Evolutionary conservation across 2,113 vertebrate genomes (phyloP).

Genomic region (Abramis brama): DNA sequence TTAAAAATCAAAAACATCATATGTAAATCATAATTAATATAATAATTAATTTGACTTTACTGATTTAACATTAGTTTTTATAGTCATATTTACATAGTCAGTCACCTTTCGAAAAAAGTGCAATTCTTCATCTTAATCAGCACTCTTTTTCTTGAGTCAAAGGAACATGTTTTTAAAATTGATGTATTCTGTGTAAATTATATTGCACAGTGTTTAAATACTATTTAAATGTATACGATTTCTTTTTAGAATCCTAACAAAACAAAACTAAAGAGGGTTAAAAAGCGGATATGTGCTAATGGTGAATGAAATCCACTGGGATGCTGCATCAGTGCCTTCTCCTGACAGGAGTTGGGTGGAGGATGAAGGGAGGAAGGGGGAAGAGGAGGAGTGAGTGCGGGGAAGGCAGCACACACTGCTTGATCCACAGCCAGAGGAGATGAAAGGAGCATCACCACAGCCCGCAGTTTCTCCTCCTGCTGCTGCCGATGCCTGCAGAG

Average conservation of each 20-base stretch:
- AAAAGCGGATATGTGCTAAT: not conserved
- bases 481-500: constrained; percentile 51
- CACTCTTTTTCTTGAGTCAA: no score
- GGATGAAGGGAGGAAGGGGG: constrained; percentile 49
- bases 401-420: constrained; percentile 46
- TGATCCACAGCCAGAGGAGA: constrained; percentile 64
- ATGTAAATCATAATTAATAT: not conserved
- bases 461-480: constrained; percentile 41
- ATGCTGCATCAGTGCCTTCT: constrained; percentile 37
- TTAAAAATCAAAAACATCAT: not conserved
- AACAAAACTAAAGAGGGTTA: constrained; percentile 7
- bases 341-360: constrained; percentile 42
- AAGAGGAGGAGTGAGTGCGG: constrained; percentile 26
- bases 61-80: no score
- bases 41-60: no score
- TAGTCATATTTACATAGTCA: no score
- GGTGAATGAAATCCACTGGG: constrained; percentile 24
- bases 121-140: no score
- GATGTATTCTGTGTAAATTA: no score
- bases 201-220: no score
- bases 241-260: not conserved
- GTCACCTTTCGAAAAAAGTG: no score
- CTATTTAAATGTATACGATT: not conserved
- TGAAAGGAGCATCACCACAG: constrained; percentile 53
- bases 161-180: no score